Evolutionary conservation across 1,140 invertebrate genomes (phyloP), one percentile per base, ranked within the genome.

Genomic region (Tigriopus japonicus): DNA sequence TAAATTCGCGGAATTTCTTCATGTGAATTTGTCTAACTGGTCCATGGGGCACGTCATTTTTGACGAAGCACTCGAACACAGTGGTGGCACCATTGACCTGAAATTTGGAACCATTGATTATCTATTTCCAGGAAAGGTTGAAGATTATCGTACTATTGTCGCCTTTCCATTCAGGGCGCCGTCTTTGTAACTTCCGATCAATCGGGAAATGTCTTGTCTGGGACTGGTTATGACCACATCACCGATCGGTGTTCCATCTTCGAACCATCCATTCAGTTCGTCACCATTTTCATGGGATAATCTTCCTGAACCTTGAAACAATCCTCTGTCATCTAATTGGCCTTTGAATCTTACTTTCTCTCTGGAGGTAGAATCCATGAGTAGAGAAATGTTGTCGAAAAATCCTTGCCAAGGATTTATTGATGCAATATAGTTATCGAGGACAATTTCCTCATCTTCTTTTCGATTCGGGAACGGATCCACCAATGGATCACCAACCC

Each of bases 1-100:
- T 28, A 35, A 60, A 60, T 42, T 49, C 45, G 2, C 58, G 58
- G 23, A 60, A 60, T 41, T 60, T 60, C 51, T 60, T 60, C 17
- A 60, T 19, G 23, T n/a, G 13, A 21, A 60, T 52, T 45, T 51
- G 49, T 17, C 58, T 56, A 6, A 35, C 23, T 12, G 58, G 58
- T 14, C 58, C 58, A 51, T 60, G 42, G 6, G 51, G 15, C 15
- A 15, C n/a, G 17, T 15, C 23, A 42, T 58, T 15, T 15, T 58
- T 58, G 55, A 58, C 35, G 55, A 58, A 58, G 28, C 55, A 58
- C 12, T 58, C 55, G 14, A 17, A 41, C 35, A 40, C 23, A 10
- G 55, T 35, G 17, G 41, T 58, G 28, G 21, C 42, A 6, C n/a
- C 40, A n/a, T 23, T 41, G 13, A 58, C 40, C 28, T 58, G 40